Conservation (phyloP, 2,113 vertebrate species). For the Turnix velox region DNA sequence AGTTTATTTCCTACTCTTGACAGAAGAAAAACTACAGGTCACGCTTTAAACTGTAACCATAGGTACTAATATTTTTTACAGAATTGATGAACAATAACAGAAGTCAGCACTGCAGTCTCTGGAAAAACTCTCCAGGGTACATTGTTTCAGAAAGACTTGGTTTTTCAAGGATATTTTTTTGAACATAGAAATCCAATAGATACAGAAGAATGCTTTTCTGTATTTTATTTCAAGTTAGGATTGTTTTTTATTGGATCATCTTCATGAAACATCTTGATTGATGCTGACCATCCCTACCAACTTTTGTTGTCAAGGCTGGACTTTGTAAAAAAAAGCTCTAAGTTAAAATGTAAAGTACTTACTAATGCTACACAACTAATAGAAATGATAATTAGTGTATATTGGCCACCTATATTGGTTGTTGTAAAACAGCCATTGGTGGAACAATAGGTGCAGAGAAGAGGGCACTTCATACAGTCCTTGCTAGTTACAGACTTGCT, state of each 20-base stretch:
- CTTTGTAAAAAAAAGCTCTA: not conserved
- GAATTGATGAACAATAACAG: not conserved
- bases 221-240: not conserved
- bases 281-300: accelerated
- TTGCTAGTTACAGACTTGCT: too few relatives aligned
- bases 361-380: not conserved
- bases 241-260: not conserved
- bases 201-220: not conserved
- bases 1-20: not conserved
- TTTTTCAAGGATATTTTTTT: not conserved
- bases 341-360: not conserved
- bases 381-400: not conserved
- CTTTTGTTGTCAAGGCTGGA: not conserved
- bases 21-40: not conserved
- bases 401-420: not conserved
- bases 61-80: not conserved
- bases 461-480: accelerated
- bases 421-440: not conserved
- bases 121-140: not conserved
- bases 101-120: not conserved
- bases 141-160: not conserved
- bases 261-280: not conserved
- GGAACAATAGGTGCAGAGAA: not conserved
- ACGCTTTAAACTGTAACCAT: accelerated
- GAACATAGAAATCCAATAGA: not conserved